Base-by-base conservation (phyloP, 2,888 invertebrate genomes). In the Drosophila pegasa region DNA sequence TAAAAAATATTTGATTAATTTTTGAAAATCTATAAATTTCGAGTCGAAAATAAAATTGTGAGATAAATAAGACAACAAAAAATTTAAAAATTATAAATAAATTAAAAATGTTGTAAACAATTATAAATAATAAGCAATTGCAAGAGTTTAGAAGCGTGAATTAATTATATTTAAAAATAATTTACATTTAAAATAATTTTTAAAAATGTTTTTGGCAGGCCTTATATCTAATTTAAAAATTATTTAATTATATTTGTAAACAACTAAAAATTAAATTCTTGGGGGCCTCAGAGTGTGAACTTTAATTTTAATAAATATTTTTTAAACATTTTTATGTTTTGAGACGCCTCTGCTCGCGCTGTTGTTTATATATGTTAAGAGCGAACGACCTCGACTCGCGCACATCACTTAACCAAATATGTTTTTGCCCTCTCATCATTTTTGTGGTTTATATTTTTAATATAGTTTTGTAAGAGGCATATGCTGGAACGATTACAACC, bases 361-460 rank as follows among this genome's bases (percentile, higher is more conserved):
- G 22, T 52, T 64, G 63, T 60, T 61, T 61, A 62, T 61, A 62
- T 48, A 31, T 52, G 22, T 29, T 38, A 22, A 37, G 35, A 50
- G 41, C 20, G n/a, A 61, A 31, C n/a, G 72, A 61, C 75, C 76
- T 75, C 43, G 62, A 38, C 29, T 14, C 9, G 31, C 27, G 37
- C 56, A 62, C 74, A 75, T 60, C 62, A 63, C 51, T 75, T 71
- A 57, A 31, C 35, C 59, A 67, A 67, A 76, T 67, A 55, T 75
- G 47, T 52, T 60, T 60, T 59, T 18, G 45, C 52, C 48, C 38
- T 47, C 51, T 59, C 56, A 58, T 38, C 22, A 48, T 33, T 52
- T 62, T 54, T 27, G 25, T 38, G 29, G 22, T 43, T 16, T 16
- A 29, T 29, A 18, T 22, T 35, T 38, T 38, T 67, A 31, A 45